These are phyloP conservation scores for Papilio aristodemus DNA, from an alignment of 1,140 invertebrate genomes.

Conservation along the genomic window DNA sequence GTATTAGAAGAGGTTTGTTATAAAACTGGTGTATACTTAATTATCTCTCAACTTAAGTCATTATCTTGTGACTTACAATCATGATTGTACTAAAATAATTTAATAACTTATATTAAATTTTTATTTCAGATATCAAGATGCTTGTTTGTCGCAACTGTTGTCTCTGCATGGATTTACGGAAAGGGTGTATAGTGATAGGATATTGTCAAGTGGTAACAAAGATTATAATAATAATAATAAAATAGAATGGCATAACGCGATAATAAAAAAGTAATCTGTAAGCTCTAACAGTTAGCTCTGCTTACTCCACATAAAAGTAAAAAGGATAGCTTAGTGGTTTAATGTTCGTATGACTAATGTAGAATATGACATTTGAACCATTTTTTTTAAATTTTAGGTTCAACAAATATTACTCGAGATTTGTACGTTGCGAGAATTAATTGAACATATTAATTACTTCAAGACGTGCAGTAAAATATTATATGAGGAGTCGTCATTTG, in stretches of 20 bases:
- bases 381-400: not conserved
- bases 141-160: slow-evolving; percentile 45
- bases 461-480: not conserved
- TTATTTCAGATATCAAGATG: slow-evolving; percentile 42
- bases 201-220: slow-evolving; percentile 34
- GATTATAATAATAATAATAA: not conserved
- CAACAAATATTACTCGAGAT: slow-evolving; percentile 7
- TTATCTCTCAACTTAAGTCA: too few relatives aligned
- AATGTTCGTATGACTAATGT: too few relatives aligned
- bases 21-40: too few relatives aligned
- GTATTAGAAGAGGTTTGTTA: too few relatives aligned
- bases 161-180: slow-evolving; percentile 48
- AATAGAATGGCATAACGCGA: too few relatives aligned
- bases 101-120: not conserved
- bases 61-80: too few relatives aligned
- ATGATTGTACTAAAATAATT: too few relatives aligned
- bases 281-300: too few relatives aligned
- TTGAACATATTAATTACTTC: slow-evolving; percentile 8
- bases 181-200: slow-evolving; percentile 50
- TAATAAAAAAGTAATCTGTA: too few relatives aligned
- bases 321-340: too few relatives aligned
- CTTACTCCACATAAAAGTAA: too few relatives aligned
- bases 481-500: slow-evolving; percentile 20
- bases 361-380: too few relatives aligned
- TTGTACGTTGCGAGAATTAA: not conserved